Base-by-base conservation (phyloP, 1,140 invertebrate species). In the Lordiphosa collinella region DNA sequence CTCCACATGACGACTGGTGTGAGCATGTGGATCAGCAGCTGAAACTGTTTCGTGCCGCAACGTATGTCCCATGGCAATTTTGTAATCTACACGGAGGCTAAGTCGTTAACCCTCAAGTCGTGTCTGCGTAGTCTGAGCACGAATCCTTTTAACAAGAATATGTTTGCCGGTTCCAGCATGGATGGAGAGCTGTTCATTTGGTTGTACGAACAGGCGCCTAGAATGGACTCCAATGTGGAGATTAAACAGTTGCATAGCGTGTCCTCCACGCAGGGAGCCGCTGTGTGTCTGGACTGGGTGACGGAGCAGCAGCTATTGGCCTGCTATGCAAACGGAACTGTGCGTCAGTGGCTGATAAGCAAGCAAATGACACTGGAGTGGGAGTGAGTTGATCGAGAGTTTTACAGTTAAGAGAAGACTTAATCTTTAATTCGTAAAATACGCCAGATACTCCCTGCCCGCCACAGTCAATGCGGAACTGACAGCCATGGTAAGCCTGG, bases 1-100 rank as follows among this genome's bases (percentile, higher is more conserved):
- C 87, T 0, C 64, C 78, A 1, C 87, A 89, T 18, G 85, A 89
- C 12, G 85, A 85, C 47, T 89, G 87, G 87, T 89, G 87, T 11
- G 85, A 89, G 49, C 87, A 89, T 59, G 59, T 87, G 14, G 67
- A 86, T 16, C 84, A 88, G 52, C 58, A 64, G 12, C 31, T 89
- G 4, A 69, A 78, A 16, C 51, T 89, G 0, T 89, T 64, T 40
- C n/a, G 54, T 85, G 34, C 87, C 87, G 2, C 69, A 85, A 41
- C 67, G 87, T 1, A 69, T 89, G 55, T 43, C 57, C 11, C 67
- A 66, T 16, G 53, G 62, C 4, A 76, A 69, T 41, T 71, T 78
- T 53, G 72, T 89, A 4, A 56, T 78, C 1, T 88, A 65, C 29
- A 50, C 31, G 0, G 82, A 85, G 41, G 35, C 63, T 9, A 86